Base-by-base conservation (phyloP, 2,888 invertebrate genomes). In the Nyleta sp. region DNA sequence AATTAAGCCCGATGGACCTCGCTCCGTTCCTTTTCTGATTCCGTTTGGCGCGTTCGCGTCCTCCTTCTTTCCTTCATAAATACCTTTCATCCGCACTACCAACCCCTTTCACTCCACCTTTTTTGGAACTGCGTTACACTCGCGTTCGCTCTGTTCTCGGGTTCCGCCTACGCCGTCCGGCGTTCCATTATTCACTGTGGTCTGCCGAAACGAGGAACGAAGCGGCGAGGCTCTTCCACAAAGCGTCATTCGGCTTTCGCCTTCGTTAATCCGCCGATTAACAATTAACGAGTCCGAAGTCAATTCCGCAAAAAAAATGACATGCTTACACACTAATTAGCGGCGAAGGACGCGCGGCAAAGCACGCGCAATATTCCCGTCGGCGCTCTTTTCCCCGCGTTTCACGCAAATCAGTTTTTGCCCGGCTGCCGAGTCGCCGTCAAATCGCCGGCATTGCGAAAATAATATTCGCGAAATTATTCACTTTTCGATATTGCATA, bases 1-100 rank as follows among this genome's bases (percentile, higher is more conserved):
- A 90, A 90, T 90, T 90, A 90, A 87, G 85, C 83, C 81, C 80
- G 80, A 82, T 80, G n/a, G n/a, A n/a, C 64, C 70, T 62, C 79
- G 78, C 20, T 50, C 33, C 48, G 28, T 40, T 33, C 50, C 53
- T 64, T 50, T 17, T 40, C 42, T 46, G 35, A 31, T 57, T 62
- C 22, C 59, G 31, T 13, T 68, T 24, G 31, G 38, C 55, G 40
- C 67, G 18, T 15, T 52, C 60, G 62, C 38, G 52, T 46, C 48
- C 57, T 70, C 65, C 35, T 57, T 72, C 57, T 52, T 52, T 57
- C 46, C 71, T 65, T 68, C 75, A 72, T 73, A 64, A 73, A 59
- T 72, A 68, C 68, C 64, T 59, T 78, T 78, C 75, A 57, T 68
- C 72, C 73, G 53, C 48, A 35, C 46, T 44, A 59, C 64, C 67